Base-by-base conservation (phyloP, 1,140 invertebrate genomes). In the Holcopasites calliopsidis region DNA sequence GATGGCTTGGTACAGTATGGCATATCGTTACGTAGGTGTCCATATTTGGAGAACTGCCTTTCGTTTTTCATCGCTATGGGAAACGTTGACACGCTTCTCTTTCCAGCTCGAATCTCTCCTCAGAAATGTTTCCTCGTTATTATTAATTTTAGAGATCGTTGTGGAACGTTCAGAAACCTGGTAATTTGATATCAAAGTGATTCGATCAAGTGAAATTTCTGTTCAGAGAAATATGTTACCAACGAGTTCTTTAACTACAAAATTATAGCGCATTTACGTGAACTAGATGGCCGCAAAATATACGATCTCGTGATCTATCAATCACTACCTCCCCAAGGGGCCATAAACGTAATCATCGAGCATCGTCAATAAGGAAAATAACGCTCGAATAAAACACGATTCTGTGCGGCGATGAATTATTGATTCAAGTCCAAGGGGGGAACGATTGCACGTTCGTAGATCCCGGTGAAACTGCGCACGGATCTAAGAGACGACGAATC, bases 61-160 rank as follows among this genome's bases (percentile, higher is more conserved):
- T 71, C 69, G 23, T n/a, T 26, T 72, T 72, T 72, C 58, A 13
- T 26, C 31, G 18, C 10, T 21, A 8, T 10, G 16, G 21, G 23
- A 61, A 61, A 57, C 28, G 28, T 10, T 11, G 26, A 7, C 21
- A 21, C 13, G 7, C 55, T 33, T 33, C 10, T 13, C 33, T 57
- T 35, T 7, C 28, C 21, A n/a, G n/a, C n/a, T n/a, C n/a, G n/a
- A n/a, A n/a, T 23, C n/a, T 38, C 4, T 38, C 35, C 10, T 38
- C 10, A 10, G 35, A n/a, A n/a, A 38, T 10, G 11, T 35, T 35
- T 13, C 28, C 7, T 8, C 1, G 28, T 18, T 58, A 33, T 5
- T 21, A n/a, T n/a, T n/a, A n/a, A n/a, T n/a, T n/a, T n/a, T n/a
- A n/a, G n/a, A n/a, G n/a, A n/a, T n/a, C n/a, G n/a, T n/a, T n/a